A percentile compares a stretch with the other conserved stretches of the same genome.
phyloP scores from a whole-genome alignment of 2,888 invertebrate genomes.

The Tachystola acroxantha region DNA sequence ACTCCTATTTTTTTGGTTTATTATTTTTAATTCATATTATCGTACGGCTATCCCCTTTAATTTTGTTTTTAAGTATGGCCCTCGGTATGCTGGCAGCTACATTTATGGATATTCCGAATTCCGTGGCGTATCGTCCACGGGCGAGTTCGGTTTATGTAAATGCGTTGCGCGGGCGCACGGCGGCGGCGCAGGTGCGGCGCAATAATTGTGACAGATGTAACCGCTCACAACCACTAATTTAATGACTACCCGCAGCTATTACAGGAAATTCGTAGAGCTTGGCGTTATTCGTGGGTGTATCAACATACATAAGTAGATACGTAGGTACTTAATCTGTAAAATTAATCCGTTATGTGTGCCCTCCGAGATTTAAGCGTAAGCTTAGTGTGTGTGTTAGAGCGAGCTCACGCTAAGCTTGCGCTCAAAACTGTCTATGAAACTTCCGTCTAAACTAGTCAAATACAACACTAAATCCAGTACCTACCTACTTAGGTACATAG shows the following conservation, averaged over 20 bases:
- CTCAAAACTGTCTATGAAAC: too few relatives aligned
- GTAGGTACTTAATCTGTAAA: too few relatives aligned
- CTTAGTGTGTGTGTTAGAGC: too few relatives aligned
- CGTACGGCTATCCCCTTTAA: conserved; percentile 77
- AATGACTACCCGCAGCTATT: conserved; percentile 16
- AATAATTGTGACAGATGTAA: conserved; percentile 14
- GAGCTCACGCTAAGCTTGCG: too few relatives aligned
- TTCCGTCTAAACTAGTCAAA: too few relatives aligned
- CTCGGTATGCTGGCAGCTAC: conserved; percentile 74
- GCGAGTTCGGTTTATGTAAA: conserved; percentile 72
- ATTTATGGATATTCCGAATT: conserved; percentile 75
- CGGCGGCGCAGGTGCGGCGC: conserved; percentile 29
- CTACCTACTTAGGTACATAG: too few relatives aligned
- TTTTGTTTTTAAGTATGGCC: conserved; percentile 78
- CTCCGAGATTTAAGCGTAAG: too few relatives aligned
- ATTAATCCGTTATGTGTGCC: too few relatives aligned
- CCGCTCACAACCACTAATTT: conserved; percentile 11
- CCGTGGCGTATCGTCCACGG: conserved; percentile 60
- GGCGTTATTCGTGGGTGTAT: too few relatives aligned
- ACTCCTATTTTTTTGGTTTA: conserved; percentile 76
- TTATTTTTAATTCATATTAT: conserved; percentile 79
- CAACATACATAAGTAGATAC: too few relatives aligned
- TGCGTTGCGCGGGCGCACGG: conserved; percentile 37
- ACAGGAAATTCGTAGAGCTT: conserved; percentile 15
- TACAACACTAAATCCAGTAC: too few relatives aligned